Base-by-base conservation (phyloP, 2,797 vertebrate genomes). In the Pipistrellus pygmaeus region DNA sequence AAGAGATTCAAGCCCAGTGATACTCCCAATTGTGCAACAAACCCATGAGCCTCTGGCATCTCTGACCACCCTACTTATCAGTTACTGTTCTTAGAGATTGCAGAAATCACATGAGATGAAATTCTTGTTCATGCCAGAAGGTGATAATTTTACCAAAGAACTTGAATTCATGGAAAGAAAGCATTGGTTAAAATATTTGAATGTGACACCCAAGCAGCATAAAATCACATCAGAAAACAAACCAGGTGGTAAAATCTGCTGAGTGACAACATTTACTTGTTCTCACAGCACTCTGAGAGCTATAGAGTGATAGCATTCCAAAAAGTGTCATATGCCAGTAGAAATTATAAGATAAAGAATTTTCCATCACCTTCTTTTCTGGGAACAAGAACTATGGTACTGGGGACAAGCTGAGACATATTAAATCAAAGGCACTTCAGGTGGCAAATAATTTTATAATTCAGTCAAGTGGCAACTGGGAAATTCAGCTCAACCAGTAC, bases 401-500 rank as follows among this genome's bases (percentile, higher is more conserved):
- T 53, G 38, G 21, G 30, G 11, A 92, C 21, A 84, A 90, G 73
- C 12, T 32, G 51, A 94, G 21, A 80, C 64, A 32, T 76, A 71
- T 81, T 94, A 93, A 85, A 77, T 93, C n/a, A 89, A 88, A 60
- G 72, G 32, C n/a, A 89, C 21, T 77, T 15, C 69, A 32, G 25
- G 82, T 86, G 80, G 76, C 80, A 91, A 93, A 93, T 57, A 48
- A 77, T 75, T 75, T 48, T 95, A 30, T 73, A 92, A 95, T 90
- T 77, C 41, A 89, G 53, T 85, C 60, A 91, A 6, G 46, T 85
- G 55, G 53, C 35, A 91, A 92, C 35, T 32, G 91, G 30, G 18
- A 85, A 96, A 94, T 92, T 95, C 64, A 77, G 38, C 62, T 95
- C 68, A 96, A 18, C 62, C 57, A 91, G 51, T 95, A 94, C 84